Base-by-base conservation (phyloP, 2,888 invertebrate species). In the Smittia aterrima region DNA sequence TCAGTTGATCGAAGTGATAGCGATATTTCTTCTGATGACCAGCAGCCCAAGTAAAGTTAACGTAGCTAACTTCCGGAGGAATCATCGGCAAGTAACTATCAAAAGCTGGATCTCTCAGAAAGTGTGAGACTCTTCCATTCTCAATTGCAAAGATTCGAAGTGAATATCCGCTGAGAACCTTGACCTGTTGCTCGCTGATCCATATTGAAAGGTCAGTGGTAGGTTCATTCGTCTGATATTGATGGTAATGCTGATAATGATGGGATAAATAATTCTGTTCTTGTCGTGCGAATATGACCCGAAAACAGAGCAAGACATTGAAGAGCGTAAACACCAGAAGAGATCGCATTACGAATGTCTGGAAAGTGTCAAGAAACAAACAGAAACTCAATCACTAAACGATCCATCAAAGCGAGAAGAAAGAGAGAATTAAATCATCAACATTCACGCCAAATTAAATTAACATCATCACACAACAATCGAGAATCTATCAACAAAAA, bases 41-140 rank as follows among this genome's bases (percentile, higher is more conserved):
- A 0, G 94, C 91, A 79, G 90, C 90, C 95, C 95, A 95, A 62
- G 95, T 95, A 80, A 95, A 95, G 83, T 95, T 95, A 1, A 95
- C 94, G 81, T 90, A 90, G 76, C 91, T 91, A 24, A 96, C 93
- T 85, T 96, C 95, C 3, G 95, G 92, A 1, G 96, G 96, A 80
- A 97, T 95, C 75, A 93, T 89, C 62, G 95, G 95, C 77, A 96
- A 85, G 80, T 93, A 92, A 80, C 90, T 91, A 78, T 95, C 95
- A 80, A 96, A 92, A 81, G 93, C 92, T 1, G 95, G 95, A 80
- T 96, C 95, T 78, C 92, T 84, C 74, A 97, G 90, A 82, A 95
- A 94, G 6, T 92, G 90, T 20, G 91, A 86, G 66, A 97, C 94
- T 80, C 88, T 88, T 16, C 96, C 96, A 81, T 95, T 92, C 76